phyloP scores from a whole-genome alignment of 1,140 invertebrate genomes.

The Delia radicum region DNA sequence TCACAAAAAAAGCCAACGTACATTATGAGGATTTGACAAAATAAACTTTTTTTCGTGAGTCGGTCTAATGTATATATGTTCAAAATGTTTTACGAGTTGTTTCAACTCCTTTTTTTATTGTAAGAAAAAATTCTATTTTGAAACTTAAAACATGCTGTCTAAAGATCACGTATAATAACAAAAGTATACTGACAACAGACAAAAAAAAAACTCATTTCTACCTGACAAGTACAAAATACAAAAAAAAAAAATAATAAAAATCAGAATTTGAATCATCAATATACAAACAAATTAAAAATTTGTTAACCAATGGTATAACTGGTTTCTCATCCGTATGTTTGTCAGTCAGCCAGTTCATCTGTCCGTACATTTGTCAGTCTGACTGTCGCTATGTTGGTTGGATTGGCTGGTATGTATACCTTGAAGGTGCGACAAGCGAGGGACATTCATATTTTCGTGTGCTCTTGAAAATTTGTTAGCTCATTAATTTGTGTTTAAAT shows the following conservation, averaged over 20 bases:
- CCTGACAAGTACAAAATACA: background rate
- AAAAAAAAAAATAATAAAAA: background rate
- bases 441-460: background rate
- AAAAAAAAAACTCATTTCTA: background rate
- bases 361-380: background rate
- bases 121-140: no score
- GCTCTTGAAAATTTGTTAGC: background rate
- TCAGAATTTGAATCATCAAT: background rate
- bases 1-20: no score
- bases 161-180: background rate
- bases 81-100: no score
- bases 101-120: no score
- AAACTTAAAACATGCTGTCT: background rate
- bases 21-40: no score
- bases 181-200: background rate
- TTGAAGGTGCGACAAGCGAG: constrained; percentile 3
- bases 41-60: no score
- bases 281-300: background rate
- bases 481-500: background rate
- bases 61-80: no score
- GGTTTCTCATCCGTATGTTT: background rate
- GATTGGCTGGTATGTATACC: background rate
- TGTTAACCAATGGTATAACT: background rate
- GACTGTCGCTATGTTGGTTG: no score
- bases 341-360: background rate